Percentiles rank a stretch among this genome's conserved stretches.
Evolutionary conservation across 2,113 vertebrate species (phyloP).

Genomic region (Pontoporia blainvillei): DNA sequence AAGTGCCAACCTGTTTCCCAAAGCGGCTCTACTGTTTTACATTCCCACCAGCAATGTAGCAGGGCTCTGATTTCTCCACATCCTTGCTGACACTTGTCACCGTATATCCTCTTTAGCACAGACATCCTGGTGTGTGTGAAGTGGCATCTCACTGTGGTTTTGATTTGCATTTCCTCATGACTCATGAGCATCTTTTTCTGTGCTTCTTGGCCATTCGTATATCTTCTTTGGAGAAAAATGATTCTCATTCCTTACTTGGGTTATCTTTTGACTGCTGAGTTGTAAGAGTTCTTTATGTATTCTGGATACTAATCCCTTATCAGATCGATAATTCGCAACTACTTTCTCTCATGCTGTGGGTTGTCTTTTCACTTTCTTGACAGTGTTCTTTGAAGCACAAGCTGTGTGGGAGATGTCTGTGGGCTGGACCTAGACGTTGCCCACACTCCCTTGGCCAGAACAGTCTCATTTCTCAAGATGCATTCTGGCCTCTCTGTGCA

Average conservation of each 20-base stretch:
- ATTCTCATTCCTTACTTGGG: neutral
- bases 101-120: neutral
- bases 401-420: neutral
- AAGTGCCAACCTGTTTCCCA: neutral
- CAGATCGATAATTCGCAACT: neutral
- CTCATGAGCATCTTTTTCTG: neutral
- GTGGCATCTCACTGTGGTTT: neutral
- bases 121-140: neutral
- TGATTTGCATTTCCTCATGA: neutral
- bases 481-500: neutral
- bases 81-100: neutral
- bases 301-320: neutral
- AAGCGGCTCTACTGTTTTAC: neutral
- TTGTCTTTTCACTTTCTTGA: neutral
- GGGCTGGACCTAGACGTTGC: no score
- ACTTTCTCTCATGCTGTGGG: neutral
- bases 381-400: neutral
- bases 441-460: neutral
- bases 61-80: neutral
- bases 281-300: neutral
- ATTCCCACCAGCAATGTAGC: neutral
- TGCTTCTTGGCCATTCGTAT: neutral
- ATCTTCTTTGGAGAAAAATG: neutral
- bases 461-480: neutral
- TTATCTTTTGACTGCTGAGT: neutral